phyloP scores from a whole-genome alignment of 2,888 invertebrate genomes.

The Melanotus villosus region DNA sequence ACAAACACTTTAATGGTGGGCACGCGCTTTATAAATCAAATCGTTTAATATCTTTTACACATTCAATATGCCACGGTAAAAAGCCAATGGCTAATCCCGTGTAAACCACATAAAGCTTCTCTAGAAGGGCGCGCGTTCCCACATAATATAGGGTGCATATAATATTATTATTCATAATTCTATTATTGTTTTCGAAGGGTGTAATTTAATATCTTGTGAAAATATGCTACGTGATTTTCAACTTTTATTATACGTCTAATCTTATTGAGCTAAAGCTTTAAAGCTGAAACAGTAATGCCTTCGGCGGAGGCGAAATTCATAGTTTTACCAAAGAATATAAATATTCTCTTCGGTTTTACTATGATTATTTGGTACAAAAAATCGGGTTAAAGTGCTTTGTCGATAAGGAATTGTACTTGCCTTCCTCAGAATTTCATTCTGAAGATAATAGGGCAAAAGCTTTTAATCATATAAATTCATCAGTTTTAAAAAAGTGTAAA shows the following conservation, averaged over 20 bases:
- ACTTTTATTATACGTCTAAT: not conserved
- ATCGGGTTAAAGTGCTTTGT: too few relatives aligned
- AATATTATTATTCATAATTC: conserved; percentile 65
- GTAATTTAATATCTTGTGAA: conserved; percentile 65
- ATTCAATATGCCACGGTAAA: conserved; percentile 67
- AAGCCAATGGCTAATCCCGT: conserved; percentile 65
- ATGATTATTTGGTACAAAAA: too few relatives aligned
- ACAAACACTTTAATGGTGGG: conserved; percentile 64
- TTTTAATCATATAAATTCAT: too few relatives aligned
- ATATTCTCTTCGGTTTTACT: too few relatives aligned
- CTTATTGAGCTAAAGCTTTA: not conserved
- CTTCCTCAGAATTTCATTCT: too few relatives aligned
- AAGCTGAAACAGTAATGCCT: not conserved
- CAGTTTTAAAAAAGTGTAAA: too few relatives aligned
- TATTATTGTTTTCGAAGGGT: conserved; percentile 62
- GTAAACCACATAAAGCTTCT: conserved; percentile 66
- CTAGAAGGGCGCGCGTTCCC: conserved; percentile 57
- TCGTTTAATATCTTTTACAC: conserved; percentile 67
- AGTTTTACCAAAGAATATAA: too few relatives aligned
- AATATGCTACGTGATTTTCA: conserved; percentile 38
- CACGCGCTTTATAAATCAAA: conserved; percentile 65
- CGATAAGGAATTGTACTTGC: too few relatives aligned
- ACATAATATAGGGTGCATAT: conserved; percentile 65
- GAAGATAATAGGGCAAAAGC: too few relatives aligned
- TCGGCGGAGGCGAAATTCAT: too few relatives aligned